Base-by-base conservation (phyloP, 1,140 invertebrate genomes). In the Dendroctonus ponderosae region DNA sequence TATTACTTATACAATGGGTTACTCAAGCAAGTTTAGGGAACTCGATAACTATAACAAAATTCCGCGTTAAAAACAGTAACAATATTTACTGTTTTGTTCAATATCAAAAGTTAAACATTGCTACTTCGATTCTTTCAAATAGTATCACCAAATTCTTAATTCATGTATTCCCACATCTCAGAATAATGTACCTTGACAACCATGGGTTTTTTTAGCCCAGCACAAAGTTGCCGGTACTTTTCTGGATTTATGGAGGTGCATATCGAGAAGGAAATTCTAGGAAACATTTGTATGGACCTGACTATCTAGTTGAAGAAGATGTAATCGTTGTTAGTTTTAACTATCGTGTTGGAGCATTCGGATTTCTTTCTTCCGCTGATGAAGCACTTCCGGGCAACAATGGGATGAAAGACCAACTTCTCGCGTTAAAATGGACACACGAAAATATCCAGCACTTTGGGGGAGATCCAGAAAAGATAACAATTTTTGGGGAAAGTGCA, bases 321-420 rank as follows among this genome's bases (percentile, higher is more conserved):
- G 67, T 84, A 2, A 75, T 86, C 26, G 62, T 84, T 0, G 81
- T 86, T 2, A 81, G 82, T 15, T 75, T 84, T 12, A 85, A 86
- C 72, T 86, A 86, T 26, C 26, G 26, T 3, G 1, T 26, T 26
- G 26, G 26, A 26, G 1, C 26, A 26, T 26, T 26, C 26, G 26
- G 26, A 26, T 26, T 26, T 26, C 26, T 26, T 26, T 26, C 26
- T 26, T 26, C 26, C 3, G 26, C 26, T 11, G 63, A 66, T 44
- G 8, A 12, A 7, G 26, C 49, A 14, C 44, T 66, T 37, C 53
- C 63, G 0, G 54, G 54, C 7, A 66, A 66, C 38, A 52, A 59
- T 8, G 63, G 54, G 2, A 37, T 66, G 38, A 66, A 59, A 66
- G 63, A 66, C 38, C 63, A 59, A 5, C 44, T 50, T 5, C 6